phyloP scores from a whole-genome alignment of 2,888 invertebrate genomes.

The Pseudeuparius sepicola region DNA sequence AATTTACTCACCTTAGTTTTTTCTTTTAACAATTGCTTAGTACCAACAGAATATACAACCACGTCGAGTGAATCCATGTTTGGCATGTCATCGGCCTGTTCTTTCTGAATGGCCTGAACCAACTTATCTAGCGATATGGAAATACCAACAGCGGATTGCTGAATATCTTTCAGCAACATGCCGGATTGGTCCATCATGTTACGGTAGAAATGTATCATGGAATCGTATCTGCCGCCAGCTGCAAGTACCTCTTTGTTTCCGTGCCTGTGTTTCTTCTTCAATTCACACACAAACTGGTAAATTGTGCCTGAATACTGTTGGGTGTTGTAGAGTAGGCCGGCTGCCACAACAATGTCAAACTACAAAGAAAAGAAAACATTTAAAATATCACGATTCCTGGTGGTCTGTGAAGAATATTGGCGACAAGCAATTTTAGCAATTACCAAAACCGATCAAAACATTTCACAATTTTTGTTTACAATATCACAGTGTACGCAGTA shows the following conservation, averaged over 20 bases:
- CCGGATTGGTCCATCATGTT: slow-evolving; percentile 36
- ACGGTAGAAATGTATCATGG: slow-evolving; percentile 63
- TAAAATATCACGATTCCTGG: too few species aligned
- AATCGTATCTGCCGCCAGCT: slow-evolving; percentile 84
- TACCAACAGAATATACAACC: slow-evolving; percentile 56
- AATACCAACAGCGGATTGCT: slow-evolving; percentile 55
- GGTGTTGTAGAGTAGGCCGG: slow-evolving; percentile 51
- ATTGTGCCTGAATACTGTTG: slow-evolving; percentile 57
- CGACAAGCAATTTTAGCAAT: too few species aligned
- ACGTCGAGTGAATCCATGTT: slow-evolving; percentile 44
- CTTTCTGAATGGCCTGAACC: slow-evolving; percentile 48
- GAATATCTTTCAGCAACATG: slow-evolving; percentile 27
- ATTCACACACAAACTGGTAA: slow-evolving; percentile 55
- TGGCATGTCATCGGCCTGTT: slow-evolving; percentile 38
- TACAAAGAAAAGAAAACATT: slow-evolving; percentile 32
- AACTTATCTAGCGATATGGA: slow-evolving; percentile 77
- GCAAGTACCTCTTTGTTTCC: slow-evolving; percentile 62
- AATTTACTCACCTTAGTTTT: slow-evolving; percentile 41
- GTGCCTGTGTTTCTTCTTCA: slow-evolving; percentile 45
- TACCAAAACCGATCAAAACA: too few species aligned
- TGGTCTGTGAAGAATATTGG: too few species aligned
- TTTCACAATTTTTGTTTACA: too few species aligned
- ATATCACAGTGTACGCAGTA: too few species aligned
- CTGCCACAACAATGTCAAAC: slow-evolving; percentile 51
- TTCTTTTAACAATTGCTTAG: slow-evolving; percentile 47